Base-by-base conservation (phyloP, 2,797 vertebrate species). In the Monodelphis domestica region DNA sequence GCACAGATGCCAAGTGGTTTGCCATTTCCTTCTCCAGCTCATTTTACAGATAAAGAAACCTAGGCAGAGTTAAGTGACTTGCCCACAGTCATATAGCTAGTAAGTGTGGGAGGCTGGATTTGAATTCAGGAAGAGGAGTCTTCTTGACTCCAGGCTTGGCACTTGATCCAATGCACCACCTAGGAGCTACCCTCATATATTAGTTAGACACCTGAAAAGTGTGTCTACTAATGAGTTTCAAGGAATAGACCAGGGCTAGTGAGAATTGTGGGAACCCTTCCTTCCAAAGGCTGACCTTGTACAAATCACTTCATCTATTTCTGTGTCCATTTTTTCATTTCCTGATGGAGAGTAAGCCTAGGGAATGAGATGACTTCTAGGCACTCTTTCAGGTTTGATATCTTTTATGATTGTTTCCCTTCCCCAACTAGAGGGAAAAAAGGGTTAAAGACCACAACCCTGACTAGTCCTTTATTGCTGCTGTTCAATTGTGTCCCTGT, bases 171-270 rank as follows among this genome's bases (percentile, higher is more conserved):
- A n/a, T n/a, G n/a, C n/a, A n/a, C n/a, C n/a, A n/a, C n/a, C n/a
- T n/a, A n/a, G n/a, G n/a, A n/a, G n/a, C n/a, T n/a, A n/a, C n/a
- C n/a, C n/a, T n/a, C 2, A 2, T 10, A 30, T 53, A 24, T n/a
- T 55, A 89, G n/a, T 78, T 88, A 45, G 94, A 89, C 15, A 78
- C 17, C 87, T 59, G 59, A 78, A 78, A 78, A 78, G 56, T 51
- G 15, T 52, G 91, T 5, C 51, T n/a, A 7, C 50, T 54, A 45
- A 50, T 54, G 53, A 92, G 52, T n/a, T 45, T 70, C 30, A 50
- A 50, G 38, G 53, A 96, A 54, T 24, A 21, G n/a, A 33, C 57
- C 17, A 54, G 52, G 91, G 29, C 57, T 94, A 78, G 53, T 70
- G 90, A 45, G 24, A 17, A 9, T 28, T 51, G 63, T 38, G 33